phyloP scores from a whole-genome alignment of 2,888 invertebrate species.

The Salpingus planirostris region DNA sequence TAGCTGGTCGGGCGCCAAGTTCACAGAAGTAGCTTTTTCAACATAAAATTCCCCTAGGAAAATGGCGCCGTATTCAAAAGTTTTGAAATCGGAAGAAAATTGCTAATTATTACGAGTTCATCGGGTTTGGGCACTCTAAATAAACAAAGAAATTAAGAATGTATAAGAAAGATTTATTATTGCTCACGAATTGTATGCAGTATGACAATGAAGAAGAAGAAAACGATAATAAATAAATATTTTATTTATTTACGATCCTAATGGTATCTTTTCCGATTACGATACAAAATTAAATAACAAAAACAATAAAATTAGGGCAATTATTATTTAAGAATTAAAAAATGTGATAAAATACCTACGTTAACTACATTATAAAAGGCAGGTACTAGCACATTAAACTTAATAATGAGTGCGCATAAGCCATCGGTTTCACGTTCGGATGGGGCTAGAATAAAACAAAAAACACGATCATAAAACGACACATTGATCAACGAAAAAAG shows the following conservation, averaged over 20 bases:
- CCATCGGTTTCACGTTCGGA: conserved; percentile 96
- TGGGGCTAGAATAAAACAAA: conserved; percentile 68
- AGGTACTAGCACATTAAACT: conserved; percentile 63
- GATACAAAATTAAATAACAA: conserved; percentile 17
- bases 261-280: conserved; percentile 15
- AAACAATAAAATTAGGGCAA: conserved; percentile 13
- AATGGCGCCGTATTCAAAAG: too few species aligned
- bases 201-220: conserved; percentile 2
- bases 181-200: not conserved
- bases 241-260: conserved; percentile 15
- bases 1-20: too few species aligned
- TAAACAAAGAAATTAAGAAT: too few species aligned
- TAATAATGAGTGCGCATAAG: conserved; percentile 82
- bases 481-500: conserved; percentile 6
- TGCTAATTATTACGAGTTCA: too few species aligned
- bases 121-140: too few species aligned
- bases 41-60: too few species aligned
- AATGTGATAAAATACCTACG: conserved; percentile 12
- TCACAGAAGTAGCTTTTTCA: too few species aligned
- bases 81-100: too few species aligned
- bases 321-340: conserved; percentile 10
- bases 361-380: conserved; percentile 22
- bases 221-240: conserved; percentile 16
- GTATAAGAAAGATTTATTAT: not conserved
- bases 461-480: conserved; percentile 6